Conservation (phyloP, 2,113 vertebrate genomes). For the Euleptes europaea region DNA sequence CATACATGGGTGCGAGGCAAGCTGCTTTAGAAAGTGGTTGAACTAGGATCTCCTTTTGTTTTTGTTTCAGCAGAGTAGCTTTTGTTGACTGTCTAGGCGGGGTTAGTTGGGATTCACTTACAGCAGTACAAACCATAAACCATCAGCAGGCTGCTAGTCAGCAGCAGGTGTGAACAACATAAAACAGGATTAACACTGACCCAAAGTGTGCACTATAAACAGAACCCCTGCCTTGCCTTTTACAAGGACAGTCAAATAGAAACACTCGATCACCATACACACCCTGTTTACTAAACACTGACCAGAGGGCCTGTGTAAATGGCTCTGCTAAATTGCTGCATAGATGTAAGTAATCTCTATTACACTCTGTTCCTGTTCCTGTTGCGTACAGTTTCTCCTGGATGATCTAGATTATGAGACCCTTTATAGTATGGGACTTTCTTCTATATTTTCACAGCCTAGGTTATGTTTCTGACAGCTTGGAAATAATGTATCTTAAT, state of each 20-base stretch:
- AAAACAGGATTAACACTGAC: constrained; percentile 81
- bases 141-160: constrained; percentile 73
- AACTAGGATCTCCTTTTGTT: constrained; percentile 34
- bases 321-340: constrained; percentile 51
- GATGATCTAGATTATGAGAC: not conserved
- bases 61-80: constrained; percentile 24
- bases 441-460: not conserved
- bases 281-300: constrained; percentile 78
- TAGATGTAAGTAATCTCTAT: constrained; percentile 28
- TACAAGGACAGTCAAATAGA: constrained; percentile 63
- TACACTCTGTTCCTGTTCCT: not conserved
- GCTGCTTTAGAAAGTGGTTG: not conserved
- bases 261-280: constrained; percentile 34
- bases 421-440: not conserved
- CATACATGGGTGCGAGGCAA: not conserved
- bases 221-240: constrained; percentile 74
- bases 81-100: constrained; percentile 39
- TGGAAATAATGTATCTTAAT: not conserved
- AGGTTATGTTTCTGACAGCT: not conserved
- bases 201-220: constrained; percentile 82
- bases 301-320: constrained; percentile 65
- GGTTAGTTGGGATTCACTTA: constrained; percentile 49
- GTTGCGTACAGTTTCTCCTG: not conserved
- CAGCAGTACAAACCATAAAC: constrained; percentile 67
- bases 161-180: constrained; percentile 85